Percentiles rank a stretch among this genome's conserved stretches.
Evolutionary conservation across 2,888 invertebrate species (phyloP).

Genomic region (Stenurella melanura): DNA sequence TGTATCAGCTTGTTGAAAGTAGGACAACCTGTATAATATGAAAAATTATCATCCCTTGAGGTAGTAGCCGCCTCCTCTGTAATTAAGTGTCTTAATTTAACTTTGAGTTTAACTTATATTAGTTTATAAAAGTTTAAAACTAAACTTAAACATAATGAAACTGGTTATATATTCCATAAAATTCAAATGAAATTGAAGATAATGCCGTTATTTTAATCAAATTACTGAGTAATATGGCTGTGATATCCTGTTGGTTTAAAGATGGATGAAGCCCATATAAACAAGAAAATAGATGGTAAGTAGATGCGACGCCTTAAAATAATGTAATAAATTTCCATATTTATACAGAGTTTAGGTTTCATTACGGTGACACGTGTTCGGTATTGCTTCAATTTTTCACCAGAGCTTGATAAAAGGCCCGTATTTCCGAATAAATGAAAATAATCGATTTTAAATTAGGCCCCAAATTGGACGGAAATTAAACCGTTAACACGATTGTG

Average conservation of each 20-base stretch:
- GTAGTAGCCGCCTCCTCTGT: no score
- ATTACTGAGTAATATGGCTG: not conserved
- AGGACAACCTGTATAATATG: no score
- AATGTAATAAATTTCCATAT: constrained; percentile 49
- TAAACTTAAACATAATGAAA: no score
- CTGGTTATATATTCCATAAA: no score
- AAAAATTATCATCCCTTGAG: no score
- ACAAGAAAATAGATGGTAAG: constrained; percentile 45
- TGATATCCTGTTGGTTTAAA: constrained; percentile 16
- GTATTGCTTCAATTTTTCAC: constrained; percentile 41
- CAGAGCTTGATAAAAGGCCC: constrained; percentile 22
- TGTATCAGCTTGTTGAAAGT: no score
- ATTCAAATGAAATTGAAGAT: no score
- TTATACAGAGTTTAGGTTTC: constrained; percentile 47
- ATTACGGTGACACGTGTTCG: constrained; percentile 45
- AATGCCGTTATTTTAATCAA: no score
- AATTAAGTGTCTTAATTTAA: no score
- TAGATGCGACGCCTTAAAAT: constrained; percentile 43
- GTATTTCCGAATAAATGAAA: constrained; percentile 43
- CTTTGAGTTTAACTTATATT: no score
- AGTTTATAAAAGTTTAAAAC: no score
- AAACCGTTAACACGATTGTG: constrained; percentile 40
- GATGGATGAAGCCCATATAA: constrained; percentile 16
- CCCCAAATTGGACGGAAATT: constrained; percentile 47
- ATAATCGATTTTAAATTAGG: constrained; percentile 47